Evolutionary conservation across 2,888 invertebrate genomes (phyloP).

Genomic region (Hirtodrosophila trivittata): DNA sequence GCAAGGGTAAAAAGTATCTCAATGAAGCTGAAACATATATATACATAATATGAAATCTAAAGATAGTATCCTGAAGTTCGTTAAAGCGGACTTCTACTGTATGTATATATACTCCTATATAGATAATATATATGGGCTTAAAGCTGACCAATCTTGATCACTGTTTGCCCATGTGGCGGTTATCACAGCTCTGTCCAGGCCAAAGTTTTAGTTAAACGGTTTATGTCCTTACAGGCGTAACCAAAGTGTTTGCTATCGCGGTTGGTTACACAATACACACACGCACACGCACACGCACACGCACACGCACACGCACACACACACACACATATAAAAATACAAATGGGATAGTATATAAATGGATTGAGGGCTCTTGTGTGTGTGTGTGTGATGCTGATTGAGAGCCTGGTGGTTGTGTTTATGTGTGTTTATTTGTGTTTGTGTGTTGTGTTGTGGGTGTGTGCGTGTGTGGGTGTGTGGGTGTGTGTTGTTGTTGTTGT

Average conservation of each 20-base stretch:
- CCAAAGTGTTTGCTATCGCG: constrained; percentile 60
- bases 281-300: constrained; percentile 1
- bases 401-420: constrained; percentile 13
- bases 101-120: too few relatives aligned
- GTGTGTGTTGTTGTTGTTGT: constrained; percentile 2
- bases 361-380: background rate
- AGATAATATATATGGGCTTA: too few relatives aligned
- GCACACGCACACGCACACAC: background rate
- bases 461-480: background rate
- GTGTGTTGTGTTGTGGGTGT: background rate
- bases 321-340: background rate
- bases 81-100: too few relatives aligned
- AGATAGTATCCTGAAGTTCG: too few relatives aligned
- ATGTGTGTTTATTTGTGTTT: background rate
- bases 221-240: constrained; percentile 35
- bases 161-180: constrained; percentile 1
- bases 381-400: constrained; percentile 18
- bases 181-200: constrained; percentile 13
- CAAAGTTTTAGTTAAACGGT: constrained; percentile 26
- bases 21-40: too few relatives aligned
- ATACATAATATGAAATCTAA: too few relatives aligned
- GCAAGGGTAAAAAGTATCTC: too few relatives aligned
- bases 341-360: background rate
- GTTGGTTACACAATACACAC: constrained; percentile 48
- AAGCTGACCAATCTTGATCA: too few relatives aligned